phyloP scores from a whole-genome alignment of 2,888 invertebrate species.

The Eupithecia subfuscata region DNA sequence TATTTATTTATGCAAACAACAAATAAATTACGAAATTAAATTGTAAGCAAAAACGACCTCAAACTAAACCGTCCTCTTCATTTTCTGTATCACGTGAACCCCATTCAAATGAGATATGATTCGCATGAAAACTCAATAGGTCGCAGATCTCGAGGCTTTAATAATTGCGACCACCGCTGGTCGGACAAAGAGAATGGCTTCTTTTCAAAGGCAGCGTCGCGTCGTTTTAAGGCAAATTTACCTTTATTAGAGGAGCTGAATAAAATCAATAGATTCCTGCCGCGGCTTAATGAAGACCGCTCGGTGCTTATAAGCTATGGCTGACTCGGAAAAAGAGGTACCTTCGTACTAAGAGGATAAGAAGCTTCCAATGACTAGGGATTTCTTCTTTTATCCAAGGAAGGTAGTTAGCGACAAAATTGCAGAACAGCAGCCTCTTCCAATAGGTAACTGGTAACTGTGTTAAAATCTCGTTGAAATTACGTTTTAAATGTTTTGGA shows the following conservation, averaged over 20 bases:
- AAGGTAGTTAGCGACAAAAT: background rate
- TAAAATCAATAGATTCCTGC: conserved; percentile 72
- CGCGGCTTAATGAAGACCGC: conserved; percentile 72
- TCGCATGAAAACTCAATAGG: conserved; percentile 46
- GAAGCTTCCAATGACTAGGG: background rate
- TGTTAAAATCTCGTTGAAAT: background rate
- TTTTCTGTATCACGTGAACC: conserved; percentile 12
- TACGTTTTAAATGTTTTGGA: background rate
- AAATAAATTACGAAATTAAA: too few relatives aligned
- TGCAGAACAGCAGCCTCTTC: background rate
- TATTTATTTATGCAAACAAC: too few relatives aligned
- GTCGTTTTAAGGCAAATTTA: conserved; percentile 64
- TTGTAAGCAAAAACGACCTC: background rate
- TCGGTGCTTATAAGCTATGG: conserved; percentile 71
- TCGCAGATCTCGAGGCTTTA: conserved; percentile 54
- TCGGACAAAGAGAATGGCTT: conserved; percentile 63
- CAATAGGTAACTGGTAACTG: background rate
- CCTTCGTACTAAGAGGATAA: conserved; percentile 51
- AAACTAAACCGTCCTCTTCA: background rate
- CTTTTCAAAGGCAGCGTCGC: conserved; percentile 60
- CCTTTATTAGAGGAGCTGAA: conserved; percentile 70
- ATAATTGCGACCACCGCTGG: conserved; percentile 57
- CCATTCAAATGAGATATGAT: conserved; percentile 49
- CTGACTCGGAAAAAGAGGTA: conserved; percentile 57
- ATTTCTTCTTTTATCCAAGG: background rate